phyloP scores from a whole-genome alignment of 2,888 invertebrate species.

The Lasiommata megera region DNA sequence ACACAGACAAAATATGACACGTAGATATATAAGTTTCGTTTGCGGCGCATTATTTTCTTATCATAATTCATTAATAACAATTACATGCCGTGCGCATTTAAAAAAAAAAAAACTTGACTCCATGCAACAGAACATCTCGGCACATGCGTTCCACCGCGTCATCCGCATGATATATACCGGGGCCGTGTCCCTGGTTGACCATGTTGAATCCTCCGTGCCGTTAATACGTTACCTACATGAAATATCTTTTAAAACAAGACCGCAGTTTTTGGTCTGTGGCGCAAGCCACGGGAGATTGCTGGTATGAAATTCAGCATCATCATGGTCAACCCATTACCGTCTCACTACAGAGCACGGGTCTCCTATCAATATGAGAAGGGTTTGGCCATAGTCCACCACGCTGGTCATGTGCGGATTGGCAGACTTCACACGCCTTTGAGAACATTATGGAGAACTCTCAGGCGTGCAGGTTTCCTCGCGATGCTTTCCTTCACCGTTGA shows the following conservation, averaged over 20 bases:
- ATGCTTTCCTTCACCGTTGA: too few relatives aligned
- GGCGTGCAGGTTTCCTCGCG: too few relatives aligned
- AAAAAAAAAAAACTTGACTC: conserved; percentile 15
- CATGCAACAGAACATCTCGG: conserved; percentile 17
- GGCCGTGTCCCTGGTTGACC: conserved; percentile 16
- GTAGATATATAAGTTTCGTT: background rate
- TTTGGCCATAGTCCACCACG: too few relatives aligned
- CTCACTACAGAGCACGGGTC: too few relatives aligned
- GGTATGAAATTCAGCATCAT: too few relatives aligned
- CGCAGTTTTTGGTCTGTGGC: conserved; percentile 35
- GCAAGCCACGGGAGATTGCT: too few relatives aligned
- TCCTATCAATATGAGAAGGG: too few relatives aligned
- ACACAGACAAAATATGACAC: background rate
- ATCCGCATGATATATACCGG: conserved; percentile 19
- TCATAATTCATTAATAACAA: conserved; percentile 26
- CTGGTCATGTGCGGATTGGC: too few relatives aligned
- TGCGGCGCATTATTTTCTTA: conserved; percentile 7
- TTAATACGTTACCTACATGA: conserved; percentile 46
- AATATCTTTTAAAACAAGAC: conserved; percentile 43
- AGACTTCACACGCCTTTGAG: too few relatives aligned
- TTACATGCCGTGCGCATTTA: too few relatives aligned
- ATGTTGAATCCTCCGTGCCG: conserved; percentile 38
- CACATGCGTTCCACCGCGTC: conserved; percentile 22
- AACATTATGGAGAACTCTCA: too few relatives aligned
- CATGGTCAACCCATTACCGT: too few relatives aligned